Evolutionary conservation across 1,140 invertebrate genomes (phyloP).

Genomic region (Drosophila sturtevanti): DNA sequence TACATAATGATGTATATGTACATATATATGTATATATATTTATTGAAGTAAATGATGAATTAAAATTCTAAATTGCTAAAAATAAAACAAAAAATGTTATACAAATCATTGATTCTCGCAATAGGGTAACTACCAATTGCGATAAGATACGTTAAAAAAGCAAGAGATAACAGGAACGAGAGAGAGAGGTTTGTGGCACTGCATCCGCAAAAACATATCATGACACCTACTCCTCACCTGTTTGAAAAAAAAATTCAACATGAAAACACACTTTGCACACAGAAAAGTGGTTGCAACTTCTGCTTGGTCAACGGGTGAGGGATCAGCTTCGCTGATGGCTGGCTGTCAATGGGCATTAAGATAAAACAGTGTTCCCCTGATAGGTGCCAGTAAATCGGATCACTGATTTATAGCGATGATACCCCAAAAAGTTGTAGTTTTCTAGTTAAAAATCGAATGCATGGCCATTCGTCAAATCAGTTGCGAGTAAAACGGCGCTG

Average conservation of each 20-base stretch:
- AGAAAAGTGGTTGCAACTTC: conserved; percentile 30
- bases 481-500: conserved; percentile 42
- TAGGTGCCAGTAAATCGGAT: conserved; percentile 55
- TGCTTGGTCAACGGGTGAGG: conserved; percentile 21
- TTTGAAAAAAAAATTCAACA: conserved; percentile 37
- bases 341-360: conserved; percentile 71
- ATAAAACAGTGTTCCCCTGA: conserved; percentile 57
- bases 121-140: conserved; percentile 10
- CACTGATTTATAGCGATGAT: conserved; percentile 74
- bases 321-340: conserved; percentile 52
- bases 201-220: neutral
- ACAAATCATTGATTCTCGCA: conserved; percentile 29
- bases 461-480: conserved; percentile 49
- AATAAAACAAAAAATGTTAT: conserved; percentile 39
- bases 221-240: neutral
- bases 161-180: neutral
- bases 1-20: no score
- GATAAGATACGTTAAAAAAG: conserved; percentile 43
- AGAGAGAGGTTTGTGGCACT: neutral
- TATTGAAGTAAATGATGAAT: no score
- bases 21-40: no score
- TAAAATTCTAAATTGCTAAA: conserved; percentile 56
- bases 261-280: conserved; percentile 41
- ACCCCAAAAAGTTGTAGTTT: conserved; percentile 23
- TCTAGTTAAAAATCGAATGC: conserved; percentile 64